Percentiles rank a stretch among this genome's conserved stretches.
These are phyloP conservation scores for Meteorus cinctellus DNA, from an alignment of 2,888 invertebrate species.

Conservation along the genomic window DNA sequence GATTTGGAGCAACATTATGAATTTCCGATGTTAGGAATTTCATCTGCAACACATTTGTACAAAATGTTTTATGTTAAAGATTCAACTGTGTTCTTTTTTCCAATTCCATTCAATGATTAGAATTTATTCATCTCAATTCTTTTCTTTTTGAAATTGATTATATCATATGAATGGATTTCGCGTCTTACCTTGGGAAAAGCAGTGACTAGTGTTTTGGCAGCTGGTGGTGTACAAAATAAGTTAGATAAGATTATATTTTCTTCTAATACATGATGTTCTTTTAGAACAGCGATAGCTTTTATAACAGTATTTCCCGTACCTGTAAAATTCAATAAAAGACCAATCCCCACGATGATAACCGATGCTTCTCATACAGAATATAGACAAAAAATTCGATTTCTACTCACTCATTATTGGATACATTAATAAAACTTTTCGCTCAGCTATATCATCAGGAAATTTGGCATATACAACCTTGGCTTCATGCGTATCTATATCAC, in stretches of 20 bases:
- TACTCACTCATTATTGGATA: constrained; percentile 97
- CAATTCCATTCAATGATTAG: neutral
- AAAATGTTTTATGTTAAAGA: neutral
- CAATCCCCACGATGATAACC: neutral
- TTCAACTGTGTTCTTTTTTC: neutral
- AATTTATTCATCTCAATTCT: constrained; percentile 21
- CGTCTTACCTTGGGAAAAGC: constrained; percentile 82
- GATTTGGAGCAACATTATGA: constrained; percentile 95
- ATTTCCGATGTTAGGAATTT: constrained; percentile 97
- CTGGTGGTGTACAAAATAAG: constrained; percentile 95
- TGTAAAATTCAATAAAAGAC: constrained; percentile 58
- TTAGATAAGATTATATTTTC: constrained; percentile 97
- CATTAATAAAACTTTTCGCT: constrained; percentile 93
- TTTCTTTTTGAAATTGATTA: constrained; percentile 11
- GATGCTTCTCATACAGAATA: neutral
- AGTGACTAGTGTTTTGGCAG: constrained; percentile 87
- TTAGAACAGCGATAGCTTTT: constrained; percentile 93
- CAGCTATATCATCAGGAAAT: constrained; percentile 95
- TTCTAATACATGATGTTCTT: constrained; percentile 95
- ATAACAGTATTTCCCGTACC: constrained; percentile 96
- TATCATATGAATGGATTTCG: constrained; percentile 14
- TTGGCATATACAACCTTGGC: constrained; percentile 98
- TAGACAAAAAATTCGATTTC: constrained; percentile 38
- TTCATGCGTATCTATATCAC: constrained; percentile 96
- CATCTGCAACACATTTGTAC: constrained; percentile 77